Conservation (phyloP, 2,797 vertebrate species). For the Sebastes nivosus region DNA sequence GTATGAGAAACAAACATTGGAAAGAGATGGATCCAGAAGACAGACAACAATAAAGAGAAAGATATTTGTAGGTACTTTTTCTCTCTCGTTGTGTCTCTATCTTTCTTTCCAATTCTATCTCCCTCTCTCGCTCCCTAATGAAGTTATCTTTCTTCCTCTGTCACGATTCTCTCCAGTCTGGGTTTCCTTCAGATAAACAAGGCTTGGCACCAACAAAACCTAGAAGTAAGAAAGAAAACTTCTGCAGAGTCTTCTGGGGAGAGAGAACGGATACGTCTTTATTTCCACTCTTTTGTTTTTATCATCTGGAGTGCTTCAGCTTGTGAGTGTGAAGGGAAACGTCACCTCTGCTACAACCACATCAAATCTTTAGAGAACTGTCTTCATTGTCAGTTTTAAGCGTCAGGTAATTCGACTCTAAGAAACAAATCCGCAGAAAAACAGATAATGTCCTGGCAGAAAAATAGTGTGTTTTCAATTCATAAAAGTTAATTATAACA, state of each 20-base stretch:
- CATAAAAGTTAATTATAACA: too few relatives aligned
- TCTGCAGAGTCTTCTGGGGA: slow-evolving; percentile 14
- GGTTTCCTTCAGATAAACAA: slow-evolving; percentile 54
- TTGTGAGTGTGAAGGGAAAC: background rate
- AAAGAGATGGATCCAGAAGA: background rate
- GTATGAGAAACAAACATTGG: background rate
- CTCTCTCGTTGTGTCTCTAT: slow-evolving; percentile 9
- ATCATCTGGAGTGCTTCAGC: slow-evolving; percentile 6
- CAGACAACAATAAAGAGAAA: slow-evolving; percentile 8
- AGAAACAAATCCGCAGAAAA: too few relatives aligned
- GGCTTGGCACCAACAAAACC: slow-evolving; percentile 36
- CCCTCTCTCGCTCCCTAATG: slow-evolving; percentile 39
- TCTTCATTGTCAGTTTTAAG: slow-evolving; percentile 10
- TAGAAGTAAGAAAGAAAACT: slow-evolving; percentile 24
- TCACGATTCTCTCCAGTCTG: slow-evolving; percentile 32
- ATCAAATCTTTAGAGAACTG: slow-evolving; percentile 36
- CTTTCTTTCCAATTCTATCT: slow-evolving; percentile 9
- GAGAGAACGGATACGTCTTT: background rate
- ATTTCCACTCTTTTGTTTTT: slow-evolving; percentile 15
- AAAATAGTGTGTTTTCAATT: too few relatives aligned
- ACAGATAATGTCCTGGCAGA: too few relatives aligned
- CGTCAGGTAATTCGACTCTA: slow-evolving; percentile 17
- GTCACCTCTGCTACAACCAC: background rate
- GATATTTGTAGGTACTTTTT: background rate
- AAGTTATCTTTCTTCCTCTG: slow-evolving; percentile 58